A percentile compares a stretch with the other conserved stretches of the same genome.
Evolutionary conservation across 2,113 vertebrate genomes (phyloP).

Genomic region (Ardeotis arabs): DNA sequence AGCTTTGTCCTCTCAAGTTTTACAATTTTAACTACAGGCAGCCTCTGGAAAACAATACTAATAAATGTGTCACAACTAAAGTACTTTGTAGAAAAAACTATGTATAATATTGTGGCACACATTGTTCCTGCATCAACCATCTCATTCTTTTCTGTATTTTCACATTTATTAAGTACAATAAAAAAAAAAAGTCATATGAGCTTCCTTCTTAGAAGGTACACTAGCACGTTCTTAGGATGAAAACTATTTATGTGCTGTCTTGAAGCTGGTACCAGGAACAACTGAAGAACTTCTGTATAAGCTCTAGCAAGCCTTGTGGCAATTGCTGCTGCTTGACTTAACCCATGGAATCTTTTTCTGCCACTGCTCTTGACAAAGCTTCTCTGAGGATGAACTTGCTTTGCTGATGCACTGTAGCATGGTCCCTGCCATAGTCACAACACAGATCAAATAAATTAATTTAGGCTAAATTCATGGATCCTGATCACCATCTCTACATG

Average conservation of each 20-base stretch:
- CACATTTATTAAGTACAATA: neutral
- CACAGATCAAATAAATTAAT: neutral
- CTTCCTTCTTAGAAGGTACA: neutral
- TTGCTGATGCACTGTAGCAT: neutral
- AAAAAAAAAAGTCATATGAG: neutral
- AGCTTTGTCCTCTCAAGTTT: neutral
- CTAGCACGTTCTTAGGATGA: no score
- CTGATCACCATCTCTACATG: neutral
- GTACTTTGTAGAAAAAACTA: neutral
- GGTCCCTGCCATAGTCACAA: neutral
- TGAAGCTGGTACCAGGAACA: neutral
- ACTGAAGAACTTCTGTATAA: neutral
- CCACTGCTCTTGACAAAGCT: neutral
- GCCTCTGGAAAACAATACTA: neutral
- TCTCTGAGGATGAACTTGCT: neutral
- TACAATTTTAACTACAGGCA: neutral
- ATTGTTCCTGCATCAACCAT: neutral
- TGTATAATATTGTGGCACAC: neutral
- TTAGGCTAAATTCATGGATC: neutral
- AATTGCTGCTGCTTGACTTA: neutral
- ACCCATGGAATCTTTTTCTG: neutral
- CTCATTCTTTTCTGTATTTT: neutral
- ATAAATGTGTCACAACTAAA: neutral
- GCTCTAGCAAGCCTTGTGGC: fast-evolving
- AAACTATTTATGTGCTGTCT: neutral